Conservation (phyloP, 2,888 invertebrate species). For the Hemaris fuciformis region DNA sequence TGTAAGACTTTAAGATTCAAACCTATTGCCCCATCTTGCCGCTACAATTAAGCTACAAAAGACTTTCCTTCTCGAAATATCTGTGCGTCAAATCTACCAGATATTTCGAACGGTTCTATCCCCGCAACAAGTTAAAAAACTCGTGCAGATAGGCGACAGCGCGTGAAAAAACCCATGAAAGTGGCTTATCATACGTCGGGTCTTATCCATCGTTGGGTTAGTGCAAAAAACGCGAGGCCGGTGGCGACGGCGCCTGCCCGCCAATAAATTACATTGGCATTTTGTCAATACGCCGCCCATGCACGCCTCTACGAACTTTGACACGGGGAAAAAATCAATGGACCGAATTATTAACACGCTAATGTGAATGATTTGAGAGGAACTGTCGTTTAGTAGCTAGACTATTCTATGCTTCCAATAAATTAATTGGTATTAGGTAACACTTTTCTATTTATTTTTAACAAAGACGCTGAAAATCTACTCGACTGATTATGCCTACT, state of each 20-base stretch:
- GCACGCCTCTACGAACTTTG: slow-evolving; percentile 40
- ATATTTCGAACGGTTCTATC: neutral
- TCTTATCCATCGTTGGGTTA: neutral
- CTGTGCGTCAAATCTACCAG: neutral
- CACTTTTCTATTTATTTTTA: too few relatives aligned
- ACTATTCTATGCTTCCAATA: too few relatives aligned
- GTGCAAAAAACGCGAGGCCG: slow-evolving; percentile 8
- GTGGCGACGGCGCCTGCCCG: slow-evolving; percentile 55
- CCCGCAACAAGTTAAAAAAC: neutral
- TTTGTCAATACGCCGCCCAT: slow-evolving; percentile 67
- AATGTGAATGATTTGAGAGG: neutral
- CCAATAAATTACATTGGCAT: slow-evolving; percentile 71
- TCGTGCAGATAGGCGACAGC: neutral
- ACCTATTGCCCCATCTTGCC: too few relatives aligned
- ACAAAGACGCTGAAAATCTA: too few relatives aligned
- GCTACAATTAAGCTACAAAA: too few relatives aligned
- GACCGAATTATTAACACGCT: neutral
- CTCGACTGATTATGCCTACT: too few relatives aligned
- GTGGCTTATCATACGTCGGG: neutral
- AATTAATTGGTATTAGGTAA: too few relatives aligned
- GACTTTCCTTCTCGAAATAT: neutral
- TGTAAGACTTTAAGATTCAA: too few relatives aligned
- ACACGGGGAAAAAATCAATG: neutral
- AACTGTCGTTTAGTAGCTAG: neutral
- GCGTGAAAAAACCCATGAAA: neutral